Base-by-base conservation (phyloP, 1,140 invertebrate genomes). In the Coenobita brevimanus region DNA sequence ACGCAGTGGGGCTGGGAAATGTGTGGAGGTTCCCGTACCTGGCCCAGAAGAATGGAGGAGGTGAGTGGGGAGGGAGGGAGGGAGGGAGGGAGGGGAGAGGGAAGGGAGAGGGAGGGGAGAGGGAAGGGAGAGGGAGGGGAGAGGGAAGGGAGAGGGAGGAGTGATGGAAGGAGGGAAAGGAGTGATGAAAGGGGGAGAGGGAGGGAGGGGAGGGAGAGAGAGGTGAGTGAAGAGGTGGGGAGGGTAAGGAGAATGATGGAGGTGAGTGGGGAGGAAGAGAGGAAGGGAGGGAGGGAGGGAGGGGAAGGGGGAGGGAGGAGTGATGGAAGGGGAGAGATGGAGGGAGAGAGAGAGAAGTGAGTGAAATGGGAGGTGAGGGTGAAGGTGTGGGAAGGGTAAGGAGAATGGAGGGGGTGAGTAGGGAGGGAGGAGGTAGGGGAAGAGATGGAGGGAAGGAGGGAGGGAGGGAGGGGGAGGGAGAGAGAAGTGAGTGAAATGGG, bases 21-120 rank as follows among this genome's bases (percentile, higher is more conserved):
- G 97, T 98, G 0, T 98, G 97, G 97, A 94, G 97, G 89, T 97
- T 97, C 93, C 96, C 97, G 0, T 97, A 97, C 93, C 93, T 98
- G 89, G 97, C 97, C 0, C 97, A 98, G 92, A 97, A 98, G 92
- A 98, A 98, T 91, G 83, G 83, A 0, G 83, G 83, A 86, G 83
- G 83, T 86, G 73, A 85, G 69, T 3, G 15, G 0, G 0, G 21
- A 27, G 57, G 21, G 27, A 17, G 36, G n/a, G 15, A 38, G 38
- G 38, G 0, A 41, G 24, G 3, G 97, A 97, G 0, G 97, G 97
- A 87, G 97, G 97, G 17, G 3, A 6, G 13, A 41, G 38, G 15
- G 41, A 24, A 24, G 73, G 13, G 30, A 24, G 15, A 15, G n/a
- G 27, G 30, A 15, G 1, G 3, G 2, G 13, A 33, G 1, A 73